Evolutionary conservation across 2,888 invertebrate species (phyloP).

Genomic region (Cephus spinipes): DNA sequence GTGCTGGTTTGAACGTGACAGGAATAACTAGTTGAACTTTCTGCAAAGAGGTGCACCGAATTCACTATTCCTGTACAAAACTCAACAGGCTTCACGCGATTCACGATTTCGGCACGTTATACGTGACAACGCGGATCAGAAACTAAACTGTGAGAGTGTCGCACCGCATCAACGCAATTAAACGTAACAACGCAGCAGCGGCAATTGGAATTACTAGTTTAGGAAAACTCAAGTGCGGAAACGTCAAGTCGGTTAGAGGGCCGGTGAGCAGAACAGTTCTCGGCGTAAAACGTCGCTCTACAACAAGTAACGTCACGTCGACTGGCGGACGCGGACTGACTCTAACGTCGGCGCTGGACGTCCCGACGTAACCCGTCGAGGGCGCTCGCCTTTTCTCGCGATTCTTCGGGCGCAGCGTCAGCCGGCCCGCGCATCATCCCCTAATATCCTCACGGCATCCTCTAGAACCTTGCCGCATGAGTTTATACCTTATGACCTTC

Average conservation of each 20-base stretch:
- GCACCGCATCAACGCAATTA: neutral
- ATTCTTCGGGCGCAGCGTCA: constrained; percentile 40
- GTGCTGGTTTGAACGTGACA: neutral
- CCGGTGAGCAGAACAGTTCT: constrained; percentile 11
- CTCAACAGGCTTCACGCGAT: neutral
- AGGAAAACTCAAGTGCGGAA: neutral
- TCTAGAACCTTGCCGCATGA: constrained; percentile 7
- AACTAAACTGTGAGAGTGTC: constrained; percentile 10
- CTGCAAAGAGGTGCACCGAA: neutral
- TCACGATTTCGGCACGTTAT: neutral
- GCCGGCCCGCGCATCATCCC: constrained; percentile 48
- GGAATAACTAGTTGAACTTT: neutral
- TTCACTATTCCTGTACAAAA: neutral
- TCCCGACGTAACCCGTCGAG: constrained; percentile 32
- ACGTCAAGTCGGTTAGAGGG: neutral
- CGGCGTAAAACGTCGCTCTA: neutral
- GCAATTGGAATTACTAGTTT: neutral
- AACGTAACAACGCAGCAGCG: neutral
- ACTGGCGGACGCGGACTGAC: constrained; percentile 26
- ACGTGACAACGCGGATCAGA: neutral
- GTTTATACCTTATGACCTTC: neutral
- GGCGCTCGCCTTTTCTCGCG: constrained; percentile 46
- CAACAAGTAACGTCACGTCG: constrained; percentile 21
- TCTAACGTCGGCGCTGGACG: constrained; percentile 26
- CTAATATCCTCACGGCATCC: constrained; percentile 36